Evolutionary conservation across 2,797 vertebrate species (phyloP).

Genomic region (Alcedo quadribrachys): DNA sequence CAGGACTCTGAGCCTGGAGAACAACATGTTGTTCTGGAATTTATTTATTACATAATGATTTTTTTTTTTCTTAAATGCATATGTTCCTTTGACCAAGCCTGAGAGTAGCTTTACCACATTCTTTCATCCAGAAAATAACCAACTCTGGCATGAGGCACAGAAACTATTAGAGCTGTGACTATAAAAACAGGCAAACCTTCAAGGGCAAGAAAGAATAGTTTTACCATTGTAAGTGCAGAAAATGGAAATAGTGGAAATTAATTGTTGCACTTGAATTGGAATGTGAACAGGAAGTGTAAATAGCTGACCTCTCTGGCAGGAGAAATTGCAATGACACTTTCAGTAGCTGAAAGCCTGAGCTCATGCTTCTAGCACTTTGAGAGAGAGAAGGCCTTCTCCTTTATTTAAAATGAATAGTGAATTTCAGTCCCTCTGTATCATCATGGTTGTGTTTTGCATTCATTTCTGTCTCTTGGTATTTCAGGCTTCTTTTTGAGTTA

Average conservation of each 20-base stretch:
- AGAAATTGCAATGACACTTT: constrained; percentile 23
- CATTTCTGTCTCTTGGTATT: constrained; percentile 61
- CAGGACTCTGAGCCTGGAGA: constrained; percentile 43
- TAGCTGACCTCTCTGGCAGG: constrained; percentile 15
- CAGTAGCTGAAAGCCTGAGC: constrained; percentile 10
- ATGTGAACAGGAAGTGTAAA: constrained; percentile 50
- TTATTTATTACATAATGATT: not conserved
- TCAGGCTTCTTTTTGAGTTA: constrained; percentile 44
- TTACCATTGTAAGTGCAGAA: constrained; percentile 14
- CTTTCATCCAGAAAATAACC: constrained; percentile 42
- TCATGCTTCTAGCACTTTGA: not conserved
- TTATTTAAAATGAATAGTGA: constrained; percentile 9
- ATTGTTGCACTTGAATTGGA: constrained; percentile 29
- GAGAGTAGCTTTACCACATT: constrained; percentile 35
- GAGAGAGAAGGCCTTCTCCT: constrained; percentile 19
- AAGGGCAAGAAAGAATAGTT: constrained; percentile 28
- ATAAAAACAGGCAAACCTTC: not conserved
- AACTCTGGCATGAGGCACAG: constrained; percentile 45
- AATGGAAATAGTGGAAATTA: constrained; percentile 50
- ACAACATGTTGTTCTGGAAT: constrained; percentile 33
- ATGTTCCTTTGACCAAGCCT: constrained; percentile 18
- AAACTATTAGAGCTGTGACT: constrained; percentile 43
- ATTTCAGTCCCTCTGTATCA: constrained; percentile 37
- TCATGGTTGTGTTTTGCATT: constrained; percentile 43
- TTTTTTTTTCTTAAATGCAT: not conserved